phyloP scores from a whole-genome alignment of 2,888 invertebrate species.

The Orthosia gracilis region DNA sequence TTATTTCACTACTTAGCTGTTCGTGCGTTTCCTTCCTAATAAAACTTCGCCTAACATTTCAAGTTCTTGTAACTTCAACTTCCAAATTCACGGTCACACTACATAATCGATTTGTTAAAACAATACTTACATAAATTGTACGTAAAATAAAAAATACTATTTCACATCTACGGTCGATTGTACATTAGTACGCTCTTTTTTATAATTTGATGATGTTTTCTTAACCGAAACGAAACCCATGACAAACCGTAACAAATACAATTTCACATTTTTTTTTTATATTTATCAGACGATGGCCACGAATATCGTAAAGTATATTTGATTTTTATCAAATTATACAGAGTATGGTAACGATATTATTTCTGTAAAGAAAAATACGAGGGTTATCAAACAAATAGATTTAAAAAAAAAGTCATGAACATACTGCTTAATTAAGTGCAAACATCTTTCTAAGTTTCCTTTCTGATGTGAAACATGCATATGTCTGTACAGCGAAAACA shows the following conservation, averaged over 20 bases:
- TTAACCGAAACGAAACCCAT: slow-evolving; percentile 61
- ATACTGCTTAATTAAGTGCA: slow-evolving; percentile 54
- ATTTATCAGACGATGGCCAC: slow-evolving; percentile 43
- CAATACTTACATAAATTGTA: slow-evolving; percentile 33
- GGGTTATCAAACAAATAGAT: slow-evolving; percentile 41
- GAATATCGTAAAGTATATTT: slow-evolving; percentile 26
- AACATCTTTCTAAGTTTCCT: slow-evolving; percentile 41
- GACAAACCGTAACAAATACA: slow-evolving; percentile 60
- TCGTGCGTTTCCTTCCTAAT: background rate
- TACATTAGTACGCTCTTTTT: slow-evolving; percentile 42
- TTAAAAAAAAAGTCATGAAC: too few relatives aligned
- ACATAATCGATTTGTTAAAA: slow-evolving; percentile 55
- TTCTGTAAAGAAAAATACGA: slow-evolving; percentile 58
- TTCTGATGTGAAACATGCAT: slow-evolving; percentile 45
- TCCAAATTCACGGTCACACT: slow-evolving; percentile 27
- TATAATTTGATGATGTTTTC: slow-evolving; percentile 52
- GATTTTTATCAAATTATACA: slow-evolving; percentile 47
- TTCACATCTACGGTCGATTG: slow-evolving; percentile 35
- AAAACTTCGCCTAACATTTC: background rate
- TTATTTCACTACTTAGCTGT: too few relatives aligned
- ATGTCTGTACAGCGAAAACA: slow-evolving; percentile 46
- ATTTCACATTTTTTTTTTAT: slow-evolving; percentile 46
- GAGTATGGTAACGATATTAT: slow-evolving; percentile 36
- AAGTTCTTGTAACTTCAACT: slow-evolving; percentile 23
- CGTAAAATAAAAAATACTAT: slow-evolving; percentile 45